phyloP scores from a whole-genome alignment of 2,888 invertebrate genomes.

The Cosmia trapezina region DNA sequence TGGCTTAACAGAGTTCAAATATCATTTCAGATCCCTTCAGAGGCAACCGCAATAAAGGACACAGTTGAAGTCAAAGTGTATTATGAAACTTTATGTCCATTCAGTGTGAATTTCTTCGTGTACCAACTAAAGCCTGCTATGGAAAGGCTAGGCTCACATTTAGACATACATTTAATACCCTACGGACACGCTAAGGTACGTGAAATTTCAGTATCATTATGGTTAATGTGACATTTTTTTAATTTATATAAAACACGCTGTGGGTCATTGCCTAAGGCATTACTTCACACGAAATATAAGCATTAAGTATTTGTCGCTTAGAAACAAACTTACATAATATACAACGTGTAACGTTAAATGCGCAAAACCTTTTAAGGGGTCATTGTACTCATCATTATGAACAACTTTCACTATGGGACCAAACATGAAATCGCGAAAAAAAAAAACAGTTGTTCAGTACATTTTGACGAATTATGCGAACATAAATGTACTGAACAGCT shows the following conservation, averaged over 20 bases:
- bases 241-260: conserved; percentile 50
- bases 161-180: conserved; percentile 93
- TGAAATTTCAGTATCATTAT: conserved; percentile 47
- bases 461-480: no score
- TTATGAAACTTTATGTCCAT: conserved; percentile 95
- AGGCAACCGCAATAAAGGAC: conserved; percentile 34
- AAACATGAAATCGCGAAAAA: no score
- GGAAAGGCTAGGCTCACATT: conserved; percentile 89
- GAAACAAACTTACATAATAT: conserved; percentile 18
- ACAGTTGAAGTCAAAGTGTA: conserved; percentile 85
- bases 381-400: no score
- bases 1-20: conserved; percentile 6
- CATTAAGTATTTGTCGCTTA: conserved; percentile 40
- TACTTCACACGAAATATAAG: conserved; percentile 51
- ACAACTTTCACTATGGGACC: no score
- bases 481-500: no score
- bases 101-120: conserved; percentile 93
- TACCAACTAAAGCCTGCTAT: conserved; percentile 92
- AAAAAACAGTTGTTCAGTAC: no score
- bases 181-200: conserved; percentile 94
- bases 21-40: conserved; percentile 47
- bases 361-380: no score
- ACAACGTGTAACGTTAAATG: no score
- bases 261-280: conserved; percentile 24
- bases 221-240: conserved; percentile 49